Conservation (phyloP, 2,888 invertebrate genomes). For the Cosmia trapezina region DNA sequence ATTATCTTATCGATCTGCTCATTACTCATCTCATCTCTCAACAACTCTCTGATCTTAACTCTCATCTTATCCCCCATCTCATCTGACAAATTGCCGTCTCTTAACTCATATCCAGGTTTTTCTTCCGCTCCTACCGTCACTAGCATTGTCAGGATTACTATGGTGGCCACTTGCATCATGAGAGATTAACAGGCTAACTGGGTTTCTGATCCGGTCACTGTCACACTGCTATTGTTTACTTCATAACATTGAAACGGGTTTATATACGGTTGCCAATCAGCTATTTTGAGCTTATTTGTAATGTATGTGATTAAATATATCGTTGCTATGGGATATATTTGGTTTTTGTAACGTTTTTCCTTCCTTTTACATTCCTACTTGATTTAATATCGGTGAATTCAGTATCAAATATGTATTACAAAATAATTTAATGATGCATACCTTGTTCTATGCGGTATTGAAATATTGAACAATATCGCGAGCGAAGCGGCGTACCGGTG, state of each 20-base stretch:
- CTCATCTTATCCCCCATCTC: too few species aligned
- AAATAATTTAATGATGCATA: background rate
- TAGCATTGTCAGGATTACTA: background rate
- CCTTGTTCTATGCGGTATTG: background rate
- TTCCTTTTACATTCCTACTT: background rate
- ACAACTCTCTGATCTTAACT: too few species aligned
- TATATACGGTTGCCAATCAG: conserved; percentile 14
- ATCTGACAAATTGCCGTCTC: background rate
- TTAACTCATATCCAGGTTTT: background rate
- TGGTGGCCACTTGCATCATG: conserved; percentile 5
- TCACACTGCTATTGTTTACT: background rate
- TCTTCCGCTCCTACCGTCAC: background rate
- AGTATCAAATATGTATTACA: background rate
- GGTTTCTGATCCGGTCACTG: background rate
- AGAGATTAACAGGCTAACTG: background rate
- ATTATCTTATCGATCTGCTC: too few species aligned
- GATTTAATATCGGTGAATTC: background rate
- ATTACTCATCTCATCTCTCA: too few species aligned
- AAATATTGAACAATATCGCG: background rate
- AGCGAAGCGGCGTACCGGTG: background rate
- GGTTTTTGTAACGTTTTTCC: background rate
- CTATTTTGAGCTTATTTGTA: background rate
- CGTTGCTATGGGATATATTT: background rate
- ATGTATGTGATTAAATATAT: background rate
- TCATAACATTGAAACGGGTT: background rate